Evolutionary conservation across 2,888 invertebrate genomes (phyloP), one percentile per base, ranked within the genome.

Genomic region (Syrphus vitripennis): DNA sequence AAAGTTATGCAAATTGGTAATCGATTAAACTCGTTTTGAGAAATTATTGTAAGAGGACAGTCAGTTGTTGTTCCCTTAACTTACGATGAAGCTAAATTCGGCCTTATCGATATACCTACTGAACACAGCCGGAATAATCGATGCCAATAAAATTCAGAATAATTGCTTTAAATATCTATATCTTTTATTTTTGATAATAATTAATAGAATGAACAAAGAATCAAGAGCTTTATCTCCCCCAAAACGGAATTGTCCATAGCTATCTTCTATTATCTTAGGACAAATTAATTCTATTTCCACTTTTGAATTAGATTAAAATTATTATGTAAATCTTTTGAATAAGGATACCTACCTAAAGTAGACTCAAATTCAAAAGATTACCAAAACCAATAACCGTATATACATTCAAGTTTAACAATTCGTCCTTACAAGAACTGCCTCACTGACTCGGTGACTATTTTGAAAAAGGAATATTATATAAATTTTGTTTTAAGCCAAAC

Each of bases 241-340:
- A 26, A 16, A 42, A 0, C 1, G 26, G 9, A 31, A n/a, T 12
- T 26, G 21, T 24, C n/a, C 24, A 7, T 40, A 42, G 16, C 42
- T 42, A 6, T 14, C 10, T 59, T 4, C 12, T 29, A 21, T 59
- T 37, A 16, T 0, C 19, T 16, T 29, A 4, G 42, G 19, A 57
- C 34, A 34, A 31, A 37, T 59, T 34, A 37, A 42, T 63, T 63
- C 24, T 26, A 63, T 63, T 45, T 42, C 42, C 10, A n/a, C n/a
- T 40, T 29, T 45, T 19, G 12, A 29, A 45, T 42, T 12, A 19
- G 63, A 63, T 63, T 29, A 45, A 6, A 42, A 63, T 63, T 63
- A 63, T 12, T 63, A 63, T 63, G 63, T 45, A 63, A 63, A 63
- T 63, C 42, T 21, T 31, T 34, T 14, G 19, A 57, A 31, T 19